Base-by-base conservation (phyloP, 1,140 invertebrate genomes). In the Lordiphosa mommai region DNA sequence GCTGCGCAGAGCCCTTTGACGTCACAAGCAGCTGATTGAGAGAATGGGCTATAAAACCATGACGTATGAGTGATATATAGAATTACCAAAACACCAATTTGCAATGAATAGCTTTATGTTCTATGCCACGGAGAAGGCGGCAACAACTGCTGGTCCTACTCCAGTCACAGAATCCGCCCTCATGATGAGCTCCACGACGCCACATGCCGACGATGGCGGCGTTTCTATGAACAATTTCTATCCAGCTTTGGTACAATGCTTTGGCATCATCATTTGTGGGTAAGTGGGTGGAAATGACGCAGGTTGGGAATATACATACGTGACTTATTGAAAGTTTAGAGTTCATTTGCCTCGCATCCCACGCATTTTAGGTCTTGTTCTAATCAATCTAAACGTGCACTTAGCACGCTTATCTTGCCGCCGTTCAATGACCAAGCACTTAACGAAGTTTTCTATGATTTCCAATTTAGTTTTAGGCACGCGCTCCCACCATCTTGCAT, bases 231-330 rank as follows among this genome's bases (percentile, higher is more conserved):
- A 96, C 66, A 95, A 96, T 88, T 91, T 98, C 4, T 97, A 96
- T 89, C 95, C 96, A 61, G 96, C 96, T 8, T 89, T 98, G 29
- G 91, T 96, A 49, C 94, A 98, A 91, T 98, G 96, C 89, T 98
- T 98, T 91, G 94, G 92, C 34, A 94, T 98, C 46, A 98, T 98
- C 69, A 89, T 97, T 56, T 95, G 94, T 82, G 96, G 96, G 94
- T 96, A 91, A 92, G 91, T 23, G 20, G 20, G 20, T 23, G 20
- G 20, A 3, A 9, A 3, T 41, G 38, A 41, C 38, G 38, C 23
- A 10, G 23, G 23, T 36, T n/a, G 12, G 1, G 32, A 20, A 20
- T 17, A 17, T 4, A 14, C 16, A 43, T 12, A 23, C 17, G 10
- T 12, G 14, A 12, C 20, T 23, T 23, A 23, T 4, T 23, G 3